These are phyloP conservation scores for Oceanodroma leucorhoa DNA, from an alignment of 2,797 vertebrate genomes.

Conservation along the genomic window DNA sequence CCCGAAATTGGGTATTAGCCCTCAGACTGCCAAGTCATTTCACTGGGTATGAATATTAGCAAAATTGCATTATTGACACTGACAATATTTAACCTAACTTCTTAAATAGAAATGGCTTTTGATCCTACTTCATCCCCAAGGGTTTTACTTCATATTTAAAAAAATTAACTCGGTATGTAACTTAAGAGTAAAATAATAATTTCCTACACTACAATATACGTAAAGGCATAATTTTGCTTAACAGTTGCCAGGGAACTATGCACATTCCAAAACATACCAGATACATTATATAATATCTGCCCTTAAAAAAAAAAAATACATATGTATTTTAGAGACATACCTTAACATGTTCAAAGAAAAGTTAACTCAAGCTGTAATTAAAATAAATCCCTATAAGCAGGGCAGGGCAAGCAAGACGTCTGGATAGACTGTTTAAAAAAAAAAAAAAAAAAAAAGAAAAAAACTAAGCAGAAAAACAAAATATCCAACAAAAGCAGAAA, in stretches of 20 bases:
- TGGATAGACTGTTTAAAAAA: not conserved
- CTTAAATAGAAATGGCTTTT: conserved; percentile 59
- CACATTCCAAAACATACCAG: conserved; percentile 62
- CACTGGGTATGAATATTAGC: conserved; percentile 21
- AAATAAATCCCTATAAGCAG: conserved; percentile 36
- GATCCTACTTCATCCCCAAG: conserved; percentile 47
- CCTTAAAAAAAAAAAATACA: conserved; percentile 2
- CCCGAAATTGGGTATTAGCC: not conserved
- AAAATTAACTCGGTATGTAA: conserved; percentile 24
- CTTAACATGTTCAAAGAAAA: conserved; percentile 72
- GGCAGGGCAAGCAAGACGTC: conserved; percentile 7
- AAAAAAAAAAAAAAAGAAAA: not conserved
- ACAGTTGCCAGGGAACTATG: conserved; percentile 50
- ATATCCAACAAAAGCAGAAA: too few species aligned
- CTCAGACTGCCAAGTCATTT: conserved; percentile 6
- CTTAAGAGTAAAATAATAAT: conserved; percentile 69
- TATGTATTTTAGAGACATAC: conserved; percentile 56
- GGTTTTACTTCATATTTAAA: conserved; percentile 52
- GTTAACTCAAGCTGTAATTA: conserved; percentile 66
- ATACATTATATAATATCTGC: conserved; percentile 54
- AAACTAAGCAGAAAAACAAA: not conserved
- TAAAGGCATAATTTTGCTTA: conserved; percentile 60
- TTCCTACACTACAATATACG: conserved; percentile 60
- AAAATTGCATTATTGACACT: not conserved
- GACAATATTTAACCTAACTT: conserved; percentile 44